Percentiles rank a stretch among this genome's conserved stretches.
phyloP scores from a whole-genome alignment of 2,888 invertebrate species.

The Nipponacmea schrenckii region DNA sequence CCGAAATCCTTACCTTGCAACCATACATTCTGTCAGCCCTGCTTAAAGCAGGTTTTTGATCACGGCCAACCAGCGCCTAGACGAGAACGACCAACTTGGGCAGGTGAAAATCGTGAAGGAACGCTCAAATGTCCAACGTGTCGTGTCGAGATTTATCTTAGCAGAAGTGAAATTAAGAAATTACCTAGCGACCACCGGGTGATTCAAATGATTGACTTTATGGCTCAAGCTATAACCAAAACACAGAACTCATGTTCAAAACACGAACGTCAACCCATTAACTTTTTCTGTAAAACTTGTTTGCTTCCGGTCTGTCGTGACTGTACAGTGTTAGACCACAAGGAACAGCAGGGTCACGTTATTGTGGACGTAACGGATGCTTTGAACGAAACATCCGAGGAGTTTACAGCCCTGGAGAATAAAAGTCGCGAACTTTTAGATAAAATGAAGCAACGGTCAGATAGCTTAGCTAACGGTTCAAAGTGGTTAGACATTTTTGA shows the following conservation, averaged over 20 bases:
- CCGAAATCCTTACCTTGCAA: constrained; percentile 61
- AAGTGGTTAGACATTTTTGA: constrained; percentile 59
- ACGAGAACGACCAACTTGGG: constrained; percentile 38
- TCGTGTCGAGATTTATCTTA: constrained; percentile 57
- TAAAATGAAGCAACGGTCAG: constrained; percentile 50
- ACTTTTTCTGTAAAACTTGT: constrained; percentile 60
- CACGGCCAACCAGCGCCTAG: constrained; percentile 51
- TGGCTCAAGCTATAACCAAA: constrained; percentile 46
- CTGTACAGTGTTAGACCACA: constrained; percentile 61
- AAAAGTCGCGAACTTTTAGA: constrained; percentile 47
- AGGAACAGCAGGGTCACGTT: constrained; percentile 51
- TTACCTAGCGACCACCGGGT: constrained; percentile 60
- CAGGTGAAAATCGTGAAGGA: constrained; percentile 50
- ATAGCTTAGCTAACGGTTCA: constrained; percentile 54
- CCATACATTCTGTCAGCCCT: constrained; percentile 59
- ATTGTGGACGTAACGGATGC: constrained; percentile 56
- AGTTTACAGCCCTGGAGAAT: constrained; percentile 50
- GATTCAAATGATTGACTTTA: constrained; percentile 57
- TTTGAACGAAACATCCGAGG: constrained; percentile 48
- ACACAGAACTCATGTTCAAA: constrained; percentile 55
- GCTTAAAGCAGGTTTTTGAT: constrained; percentile 56
- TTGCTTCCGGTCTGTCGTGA: constrained; percentile 55
- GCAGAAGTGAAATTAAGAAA: constrained; percentile 48
- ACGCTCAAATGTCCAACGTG: constrained; percentile 60
- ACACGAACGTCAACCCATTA: constrained; percentile 57